Base-by-base conservation (phyloP, 1,140 invertebrate genomes). In the Venustaconcha ellipsiformis region DNA sequence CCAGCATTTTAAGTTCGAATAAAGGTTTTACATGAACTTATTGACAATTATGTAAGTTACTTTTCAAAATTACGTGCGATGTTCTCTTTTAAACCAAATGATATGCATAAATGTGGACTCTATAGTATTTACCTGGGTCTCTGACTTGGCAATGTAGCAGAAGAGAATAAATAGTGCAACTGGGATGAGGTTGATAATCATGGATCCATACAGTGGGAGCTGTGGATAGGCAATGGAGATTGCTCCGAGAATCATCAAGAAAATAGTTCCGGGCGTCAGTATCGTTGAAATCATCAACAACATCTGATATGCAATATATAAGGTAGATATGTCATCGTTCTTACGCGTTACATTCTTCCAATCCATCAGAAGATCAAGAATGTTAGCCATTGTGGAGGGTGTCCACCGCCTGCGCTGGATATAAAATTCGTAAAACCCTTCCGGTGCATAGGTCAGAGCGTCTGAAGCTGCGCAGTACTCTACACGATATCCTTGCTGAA, bases 341-440 rank as follows among this genome's bases (percentile, higher is more conserved):
- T 72, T 73, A 30, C 74, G 82, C 14, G 93, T 88, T 4, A 92
- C 77, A 63, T 75, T 75, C 57, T 74, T 77, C 68, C 79, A 83
- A 72, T 80, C 78, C 84, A 87, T 80, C 1, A 93, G 84, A 14
- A 93, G 82, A 82, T 93, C 93, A 69, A 93, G 88, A 57, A 93
- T 93, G 83, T 94, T 94, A 56, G 93, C 93, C 88, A 93, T 91
- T 11, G 93, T 93, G 2, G 92, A 93, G 3, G 93, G 93, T 57
- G 93, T 92, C 93, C 93, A 93, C n/a, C 93, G 86, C 48, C 93
- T 80, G 18, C 93, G 82, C 82, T 93, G 92, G 73, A 92, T 93
- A 84, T 92, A 93, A 83, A 94, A 94, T 84, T 93, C 93, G 73
- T 90, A 87, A 80, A 93, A 93, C 17, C 86, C 89, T 89, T 93